Base-by-base conservation (phyloP, 2,888 invertebrate genomes). In the Leptinotarsa juncta region DNA sequence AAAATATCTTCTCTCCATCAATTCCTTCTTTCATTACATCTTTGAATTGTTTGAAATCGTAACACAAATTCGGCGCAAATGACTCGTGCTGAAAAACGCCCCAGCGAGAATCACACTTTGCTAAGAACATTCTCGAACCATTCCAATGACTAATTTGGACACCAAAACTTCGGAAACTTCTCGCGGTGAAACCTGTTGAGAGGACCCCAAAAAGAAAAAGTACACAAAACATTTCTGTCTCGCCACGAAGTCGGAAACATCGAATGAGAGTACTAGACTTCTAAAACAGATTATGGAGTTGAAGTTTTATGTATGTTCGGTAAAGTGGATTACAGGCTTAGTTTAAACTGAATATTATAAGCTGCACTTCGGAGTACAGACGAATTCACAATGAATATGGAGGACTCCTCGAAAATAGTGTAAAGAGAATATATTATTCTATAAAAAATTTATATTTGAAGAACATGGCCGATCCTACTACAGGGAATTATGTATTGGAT, bases 251-350 rank as follows among this genome's bases (percentile, higher is more conserved):
- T 57, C 23, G 62, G 42, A 42, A 62, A 32, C 42, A 18, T 42
- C 42, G 62, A 42, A 62, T 62, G n/a, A 62, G 60, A 26, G 62
- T 62, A 42, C 32, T 62, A 42, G 53, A 68, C 53, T 69, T 69
- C 23, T 18, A 18, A 57, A 69, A 69, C 53, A 69, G 48, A 69
- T 69, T 57, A 48, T 50, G 26, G 26, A 67, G 42, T 57, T n/a
- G 26, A 49, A 69, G 69, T 69, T 69, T 69, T 69, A 69, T 57
- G 57, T 69, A 57, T 57, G 69, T 69, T 62, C 62, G 62, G 32
- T 23, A 57, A 62, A 62, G 62, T 62, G 62, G 62, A 62, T 62
- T 62, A 26, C 32, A 4, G 42, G 32, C 62, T 62, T 42, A 42
- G 16, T 62, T 16, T 42, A 7, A 62, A 62, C 32, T 62, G 62